Evolutionary conservation across 2,113 vertebrate genomes (phyloP).

Genomic region (Ceyx melanurus): DNA sequence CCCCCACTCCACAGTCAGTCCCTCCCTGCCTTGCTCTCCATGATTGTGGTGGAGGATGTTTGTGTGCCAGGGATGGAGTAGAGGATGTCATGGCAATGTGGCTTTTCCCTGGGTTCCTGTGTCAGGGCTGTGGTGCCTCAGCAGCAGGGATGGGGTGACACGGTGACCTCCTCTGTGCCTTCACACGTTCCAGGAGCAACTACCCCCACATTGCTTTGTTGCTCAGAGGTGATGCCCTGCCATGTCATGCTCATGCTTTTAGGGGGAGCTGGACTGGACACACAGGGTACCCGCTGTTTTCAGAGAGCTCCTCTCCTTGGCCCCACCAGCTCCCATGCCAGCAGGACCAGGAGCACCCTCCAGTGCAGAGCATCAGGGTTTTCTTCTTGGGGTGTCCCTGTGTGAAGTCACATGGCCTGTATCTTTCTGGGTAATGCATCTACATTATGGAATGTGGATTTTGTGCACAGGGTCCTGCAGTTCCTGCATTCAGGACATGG

Average conservation of each 20-base stretch:
- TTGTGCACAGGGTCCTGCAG: neutral
- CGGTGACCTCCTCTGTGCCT: rapidly evolving
- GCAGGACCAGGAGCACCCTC: neutral
- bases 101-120: neutral
- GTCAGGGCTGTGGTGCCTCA: rapidly evolving
- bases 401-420: rapidly evolving
- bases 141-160: neutral
- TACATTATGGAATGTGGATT: rapidly evolving
- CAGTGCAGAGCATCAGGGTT: rapidly evolving
- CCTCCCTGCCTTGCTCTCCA: neutral
- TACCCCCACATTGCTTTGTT: neutral
- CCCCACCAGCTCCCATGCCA: neutral
- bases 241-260: rapidly evolving
- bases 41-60: neutral
- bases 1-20: neutral
- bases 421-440: rapidly evolving
- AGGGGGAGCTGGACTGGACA: neutral
- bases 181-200: rapidly evolving
- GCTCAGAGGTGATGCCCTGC: neutral
- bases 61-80: neutral
- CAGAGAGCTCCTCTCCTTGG: neutral
- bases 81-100: rapidly evolving
- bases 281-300: neutral
- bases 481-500: rapidly evolving
- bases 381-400: neutral